These are phyloP conservation scores for Hyperoplus immaculatus DNA, from an alignment of 2,797 vertebrate genomes.

Conservation along the genomic window DNA sequence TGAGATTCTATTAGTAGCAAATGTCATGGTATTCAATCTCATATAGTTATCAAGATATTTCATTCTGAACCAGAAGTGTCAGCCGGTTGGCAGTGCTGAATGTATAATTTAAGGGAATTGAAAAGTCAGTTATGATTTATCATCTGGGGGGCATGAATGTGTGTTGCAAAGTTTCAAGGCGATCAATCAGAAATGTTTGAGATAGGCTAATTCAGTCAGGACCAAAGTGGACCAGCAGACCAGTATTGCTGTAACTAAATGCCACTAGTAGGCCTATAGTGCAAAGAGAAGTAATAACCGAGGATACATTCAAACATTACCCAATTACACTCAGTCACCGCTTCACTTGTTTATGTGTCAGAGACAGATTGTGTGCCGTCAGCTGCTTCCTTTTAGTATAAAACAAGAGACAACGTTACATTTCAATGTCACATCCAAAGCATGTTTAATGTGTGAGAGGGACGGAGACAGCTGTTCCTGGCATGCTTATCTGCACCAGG, in stretches of 20 bases:
- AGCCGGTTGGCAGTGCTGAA: background rate
- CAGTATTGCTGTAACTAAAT: background rate
- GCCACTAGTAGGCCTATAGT: background rate
- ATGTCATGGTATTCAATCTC: too few species aligned
- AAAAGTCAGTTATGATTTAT: background rate
- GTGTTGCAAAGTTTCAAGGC: background rate
- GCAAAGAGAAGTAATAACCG: background rate
- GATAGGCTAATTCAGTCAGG: background rate
- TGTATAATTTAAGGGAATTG: background rate
- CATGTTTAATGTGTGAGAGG: background rate
- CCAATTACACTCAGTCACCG: background rate
- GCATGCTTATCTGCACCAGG: slow-evolving; percentile 32
- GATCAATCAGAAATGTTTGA: background rate
- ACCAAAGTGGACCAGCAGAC: background rate
- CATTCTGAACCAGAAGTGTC: too few species aligned
- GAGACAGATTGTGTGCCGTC: background rate
- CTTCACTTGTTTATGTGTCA: background rate
- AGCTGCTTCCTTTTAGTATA: slow-evolving; percentile 2
- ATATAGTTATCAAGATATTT: too few species aligned
- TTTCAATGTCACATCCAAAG: slow-evolving; percentile 20
- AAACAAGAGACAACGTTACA: slow-evolving; percentile 1
- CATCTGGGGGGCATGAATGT: background rate
- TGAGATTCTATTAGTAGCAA: too few species aligned
- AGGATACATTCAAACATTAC: background rate
- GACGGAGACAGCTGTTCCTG: slow-evolving; percentile 34